Percentiles rank a stretch among this genome's conserved stretches.
Conservation (phyloP, 2,888 invertebrate genomes). For the Eueremaeus valkanovi region DNA sequence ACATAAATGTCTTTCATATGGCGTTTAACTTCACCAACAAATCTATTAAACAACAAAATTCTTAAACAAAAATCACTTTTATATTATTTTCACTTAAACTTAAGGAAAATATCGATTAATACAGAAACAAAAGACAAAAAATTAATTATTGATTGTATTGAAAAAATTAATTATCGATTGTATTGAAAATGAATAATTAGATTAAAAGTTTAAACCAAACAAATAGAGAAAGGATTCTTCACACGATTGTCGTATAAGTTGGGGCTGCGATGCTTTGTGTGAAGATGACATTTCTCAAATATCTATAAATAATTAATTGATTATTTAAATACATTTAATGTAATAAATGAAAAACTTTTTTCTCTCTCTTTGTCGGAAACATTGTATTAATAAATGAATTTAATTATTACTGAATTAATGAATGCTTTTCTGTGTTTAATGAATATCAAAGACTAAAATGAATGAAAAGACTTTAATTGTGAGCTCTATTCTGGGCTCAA, state of each 20-base stretch:
- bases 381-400: too few species aligned
- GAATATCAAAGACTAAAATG: not conserved
- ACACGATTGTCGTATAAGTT: constrained; percentile 22
- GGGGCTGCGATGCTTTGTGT: constrained; percentile 33
- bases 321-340: not conserved
- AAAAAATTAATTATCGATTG: not conserved
- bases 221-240: constrained; percentile 5
- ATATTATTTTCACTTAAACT: too few species aligned
- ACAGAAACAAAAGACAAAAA: too few species aligned
- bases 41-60: too few species aligned
- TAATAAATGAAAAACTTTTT: not conserved
- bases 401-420: too few species aligned
- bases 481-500: too few species aligned
- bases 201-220: not conserved
- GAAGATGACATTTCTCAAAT: constrained; percentile 34
- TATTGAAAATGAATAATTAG: not conserved
- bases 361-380: not conserved
- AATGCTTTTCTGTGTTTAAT: not conserved
- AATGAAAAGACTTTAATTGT: not conserved
- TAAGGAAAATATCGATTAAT: too few species aligned
- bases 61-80: too few species aligned
- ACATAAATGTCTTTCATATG: constrained; percentile 16
- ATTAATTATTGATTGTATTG: too few species aligned
- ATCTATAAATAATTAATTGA: not conserved
- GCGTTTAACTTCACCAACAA: too few species aligned